Evolutionary conservation across 2,113 vertebrate species (phyloP).

Genomic region (Lophura nycthemera): DNA sequence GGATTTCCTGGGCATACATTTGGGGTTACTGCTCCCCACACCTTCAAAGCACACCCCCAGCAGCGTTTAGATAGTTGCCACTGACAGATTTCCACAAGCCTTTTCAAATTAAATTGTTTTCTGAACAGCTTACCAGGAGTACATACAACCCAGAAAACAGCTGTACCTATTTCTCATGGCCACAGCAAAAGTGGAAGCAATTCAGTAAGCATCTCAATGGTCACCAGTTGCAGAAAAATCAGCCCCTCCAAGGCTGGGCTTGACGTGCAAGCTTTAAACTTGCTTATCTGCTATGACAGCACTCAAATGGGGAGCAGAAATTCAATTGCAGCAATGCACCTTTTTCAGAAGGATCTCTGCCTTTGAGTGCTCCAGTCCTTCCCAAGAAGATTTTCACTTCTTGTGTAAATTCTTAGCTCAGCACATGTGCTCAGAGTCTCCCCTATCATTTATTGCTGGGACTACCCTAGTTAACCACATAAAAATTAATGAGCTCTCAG

Average conservation of each 20-base stretch:
- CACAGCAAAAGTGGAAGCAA: not conserved
- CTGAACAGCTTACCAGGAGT: not conserved
- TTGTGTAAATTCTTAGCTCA: not conserved
- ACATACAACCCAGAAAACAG: rapidly evolving
- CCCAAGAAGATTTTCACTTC: not conserved
- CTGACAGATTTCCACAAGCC: not conserved
- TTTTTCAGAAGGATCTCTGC: not conserved
- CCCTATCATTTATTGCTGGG: not conserved
- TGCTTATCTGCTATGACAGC: not conserved
- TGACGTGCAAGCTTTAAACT: not conserved
- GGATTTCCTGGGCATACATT: not conserved
- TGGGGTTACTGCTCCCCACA: not conserved
- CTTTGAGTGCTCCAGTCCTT: not conserved
- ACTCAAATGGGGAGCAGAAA: not conserved
- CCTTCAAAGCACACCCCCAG: not conserved
- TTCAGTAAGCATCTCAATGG: not conserved
- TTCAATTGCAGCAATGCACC: not conserved
- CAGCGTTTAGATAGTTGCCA: not conserved
- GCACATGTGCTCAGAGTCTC: not conserved
- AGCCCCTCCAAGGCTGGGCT: not conserved
- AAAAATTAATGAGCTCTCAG: not conserved
- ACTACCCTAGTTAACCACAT: not conserved
- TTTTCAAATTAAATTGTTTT: not conserved
- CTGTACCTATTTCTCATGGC: not conserved
- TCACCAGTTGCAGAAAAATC: not conserved